phyloP scores from a whole-genome alignment of 2,797 vertebrate genomes.

The Trichosurus vulpecula region DNA sequence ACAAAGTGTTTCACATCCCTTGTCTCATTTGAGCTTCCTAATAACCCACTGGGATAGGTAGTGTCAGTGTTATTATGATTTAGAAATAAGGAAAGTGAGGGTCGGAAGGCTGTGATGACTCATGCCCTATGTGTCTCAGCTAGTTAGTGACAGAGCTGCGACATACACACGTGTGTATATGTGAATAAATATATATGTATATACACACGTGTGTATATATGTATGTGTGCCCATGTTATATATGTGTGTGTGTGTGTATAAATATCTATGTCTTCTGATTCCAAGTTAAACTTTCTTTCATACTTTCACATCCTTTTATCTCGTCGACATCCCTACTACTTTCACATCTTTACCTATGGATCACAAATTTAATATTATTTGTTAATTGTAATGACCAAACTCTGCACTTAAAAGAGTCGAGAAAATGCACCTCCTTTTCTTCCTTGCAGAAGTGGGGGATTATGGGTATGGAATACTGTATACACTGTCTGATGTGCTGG shows the following conservation, averaged over 20 bases:
- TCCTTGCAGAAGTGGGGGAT: background rate
- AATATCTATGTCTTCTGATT: background rate
- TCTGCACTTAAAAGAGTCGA: background rate
- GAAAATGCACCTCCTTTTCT: background rate
- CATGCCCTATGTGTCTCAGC: background rate
- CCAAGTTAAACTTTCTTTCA: background rate
- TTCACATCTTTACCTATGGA: background rate
- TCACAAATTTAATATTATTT: background rate
- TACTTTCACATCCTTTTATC: background rate
- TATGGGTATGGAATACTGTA: background rate
- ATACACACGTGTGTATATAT: background rate
- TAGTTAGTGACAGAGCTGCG: background rate
- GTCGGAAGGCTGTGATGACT: background rate
- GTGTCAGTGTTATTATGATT: background rate
- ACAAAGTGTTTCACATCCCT: background rate
- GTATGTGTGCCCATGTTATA: too few species aligned
- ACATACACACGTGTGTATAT: background rate
- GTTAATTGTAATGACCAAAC: background rate
- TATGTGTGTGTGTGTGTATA: background rate
- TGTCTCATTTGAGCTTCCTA: background rate
- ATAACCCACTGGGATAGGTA: background rate
- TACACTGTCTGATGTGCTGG: background rate
- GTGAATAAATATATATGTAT: background rate
- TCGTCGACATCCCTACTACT: background rate
- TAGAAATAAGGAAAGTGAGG: background rate